Evolutionary conservation across 37 sponge, comb jelly and placozoan genomes (phyloP).

Genomic region (Aplysina aerophoba): DNA sequence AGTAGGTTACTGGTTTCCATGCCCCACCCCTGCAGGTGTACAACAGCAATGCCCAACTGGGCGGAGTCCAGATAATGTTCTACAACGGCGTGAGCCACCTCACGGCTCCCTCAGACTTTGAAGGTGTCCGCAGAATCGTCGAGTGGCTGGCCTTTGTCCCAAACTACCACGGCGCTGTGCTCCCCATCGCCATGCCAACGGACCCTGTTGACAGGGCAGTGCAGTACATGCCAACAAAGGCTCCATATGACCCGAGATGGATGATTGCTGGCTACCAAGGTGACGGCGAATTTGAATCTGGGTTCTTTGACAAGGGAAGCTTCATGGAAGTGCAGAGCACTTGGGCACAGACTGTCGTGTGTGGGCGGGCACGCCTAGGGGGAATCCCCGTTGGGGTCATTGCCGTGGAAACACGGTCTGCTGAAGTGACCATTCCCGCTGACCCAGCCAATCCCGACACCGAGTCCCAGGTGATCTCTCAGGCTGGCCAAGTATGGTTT

Average conservation of each 20-base stretch:
- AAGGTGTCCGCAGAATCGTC: conserved; percentile 76
- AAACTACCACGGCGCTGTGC: conserved; percentile 35
- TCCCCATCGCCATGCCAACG: conserved; percentile 67
- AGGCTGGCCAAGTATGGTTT: conserved; percentile 99
- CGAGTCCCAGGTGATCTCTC: conserved; percentile 62
- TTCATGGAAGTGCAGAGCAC: conserved; percentile 84
- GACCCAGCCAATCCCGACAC: conserved; percentile 96
- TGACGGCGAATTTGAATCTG: conserved; percentile 76
- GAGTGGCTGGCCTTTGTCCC: conserved; percentile 91
- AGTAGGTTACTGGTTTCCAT: neutral
- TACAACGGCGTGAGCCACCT: conserved; percentile 95
- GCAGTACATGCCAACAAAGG: conserved; percentile 79
- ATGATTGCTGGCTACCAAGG: conserved; percentile 80
- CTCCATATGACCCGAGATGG: conserved; percentile 89
- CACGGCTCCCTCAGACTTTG: conserved; percentile 85
- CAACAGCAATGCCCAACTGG: conserved; percentile 92
- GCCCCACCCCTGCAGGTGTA: conserved; percentile 67
- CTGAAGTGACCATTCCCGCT: conserved; percentile 87
- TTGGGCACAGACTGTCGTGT: conserved; percentile 98
- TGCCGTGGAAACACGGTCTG: conserved; percentile 92
- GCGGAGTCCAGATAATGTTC: conserved; percentile 96
- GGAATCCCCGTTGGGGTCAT: conserved; percentile 98
- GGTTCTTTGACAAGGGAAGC: conserved; percentile 93
- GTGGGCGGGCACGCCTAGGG: conserved; percentile 95
- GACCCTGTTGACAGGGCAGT: conserved; percentile 87